Percentiles rank a stretch among this genome's conserved stretches.
These are phyloP conservation scores for Drosophila orena DNA, from an alignment of 1,140 invertebrate genomes.

Conservation along the genomic window DNA sequence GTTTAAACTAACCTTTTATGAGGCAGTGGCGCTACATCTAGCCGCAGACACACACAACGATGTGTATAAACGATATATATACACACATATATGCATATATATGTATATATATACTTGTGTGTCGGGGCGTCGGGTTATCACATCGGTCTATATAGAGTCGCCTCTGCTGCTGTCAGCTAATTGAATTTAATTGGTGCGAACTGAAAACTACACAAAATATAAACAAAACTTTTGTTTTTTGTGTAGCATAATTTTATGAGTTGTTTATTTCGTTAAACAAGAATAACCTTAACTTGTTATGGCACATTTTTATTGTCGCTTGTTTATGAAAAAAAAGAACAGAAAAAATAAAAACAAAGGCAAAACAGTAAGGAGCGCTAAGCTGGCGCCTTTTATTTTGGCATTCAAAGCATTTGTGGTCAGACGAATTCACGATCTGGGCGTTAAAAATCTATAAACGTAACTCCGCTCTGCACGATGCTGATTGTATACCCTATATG, in stretches of 20 bases:
- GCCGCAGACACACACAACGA: slow-evolving; percentile 42
- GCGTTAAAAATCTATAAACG: slow-evolving; percentile 74
- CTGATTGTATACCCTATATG: slow-evolving; percentile 10
- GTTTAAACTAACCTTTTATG: slow-evolving; percentile 79
- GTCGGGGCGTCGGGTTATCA: slow-evolving; percentile 35
- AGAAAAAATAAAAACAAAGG: slow-evolving; percentile 31
- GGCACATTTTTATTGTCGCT: slow-evolving; percentile 64
- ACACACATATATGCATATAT: too few relatives aligned
- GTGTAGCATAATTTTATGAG: slow-evolving; percentile 70
- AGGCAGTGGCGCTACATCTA: slow-evolving; percentile 67
- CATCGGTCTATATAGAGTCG: slow-evolving; percentile 26
- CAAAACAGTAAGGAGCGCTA: neutral
- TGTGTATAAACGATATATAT: neutral
- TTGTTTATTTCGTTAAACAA: slow-evolving; percentile 78
- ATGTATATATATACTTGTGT: neutral
- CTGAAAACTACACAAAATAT: slow-evolving; percentile 69
- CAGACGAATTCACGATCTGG: slow-evolving; percentile 49
- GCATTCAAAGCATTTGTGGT: slow-evolving; percentile 63
- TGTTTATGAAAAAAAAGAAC: slow-evolving; percentile 63
- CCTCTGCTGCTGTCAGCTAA: slow-evolving; percentile 66
- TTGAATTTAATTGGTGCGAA: slow-evolving; percentile 80
- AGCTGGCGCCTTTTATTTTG: slow-evolving; percentile 5
- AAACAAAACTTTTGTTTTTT: slow-evolving; percentile 59
- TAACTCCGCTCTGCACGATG: slow-evolving; percentile 23
- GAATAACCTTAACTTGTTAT: slow-evolving; percentile 68